A percentile compares a stretch with the other conserved stretches of the same genome.
Conservation (phyloP, 2,797 vertebrate genomes). For the Pseudochromis fuscus region DNA sequence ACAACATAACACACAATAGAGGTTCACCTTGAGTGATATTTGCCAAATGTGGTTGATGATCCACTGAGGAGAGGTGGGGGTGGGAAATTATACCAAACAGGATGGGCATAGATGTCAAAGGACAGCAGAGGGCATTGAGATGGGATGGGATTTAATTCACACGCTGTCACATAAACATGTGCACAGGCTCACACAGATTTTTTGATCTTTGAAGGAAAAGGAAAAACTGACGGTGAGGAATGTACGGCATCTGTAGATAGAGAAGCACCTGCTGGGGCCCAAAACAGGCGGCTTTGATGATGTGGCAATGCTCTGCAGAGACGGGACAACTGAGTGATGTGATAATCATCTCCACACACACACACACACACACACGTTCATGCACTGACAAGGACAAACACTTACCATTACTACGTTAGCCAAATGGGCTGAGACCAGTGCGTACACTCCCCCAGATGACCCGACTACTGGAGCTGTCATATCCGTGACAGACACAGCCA, state of each 20-base stretch:
- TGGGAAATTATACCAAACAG: conserved; percentile 10
- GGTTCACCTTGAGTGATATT: conserved; percentile 43
- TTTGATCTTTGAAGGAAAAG: conserved; percentile 32
- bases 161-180: conserved; percentile 37
- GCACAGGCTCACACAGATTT: conserved; percentile 16
- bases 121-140: conserved; percentile 22
- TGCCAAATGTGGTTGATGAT: conserved; percentile 32
- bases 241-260: conserved; percentile 74
- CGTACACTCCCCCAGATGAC: conserved; percentile 97
- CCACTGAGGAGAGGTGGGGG: not conserved
- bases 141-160: conserved; percentile 21
- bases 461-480: conserved; percentile 97
- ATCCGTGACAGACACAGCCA: conserved; percentile 95
- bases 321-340: conserved; percentile 53
- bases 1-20: conserved; percentile 47
- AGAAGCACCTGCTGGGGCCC: conserved; percentile 61
- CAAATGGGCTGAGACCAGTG: conserved; percentile 96
- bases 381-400: conserved; percentile 30
- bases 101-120: conserved; percentile 33
- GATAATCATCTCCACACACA: conserved; percentile 36
- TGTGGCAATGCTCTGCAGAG: conserved; percentile 32
- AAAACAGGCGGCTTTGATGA: conserved; percentile 47
- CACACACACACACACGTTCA: not conserved
- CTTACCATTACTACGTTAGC: conserved; percentile 98
- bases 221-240: conserved; percentile 56